Evolutionary conservation across 2,113 vertebrate genomes (phyloP).

Genomic region (Pluvianellus socialis): DNA sequence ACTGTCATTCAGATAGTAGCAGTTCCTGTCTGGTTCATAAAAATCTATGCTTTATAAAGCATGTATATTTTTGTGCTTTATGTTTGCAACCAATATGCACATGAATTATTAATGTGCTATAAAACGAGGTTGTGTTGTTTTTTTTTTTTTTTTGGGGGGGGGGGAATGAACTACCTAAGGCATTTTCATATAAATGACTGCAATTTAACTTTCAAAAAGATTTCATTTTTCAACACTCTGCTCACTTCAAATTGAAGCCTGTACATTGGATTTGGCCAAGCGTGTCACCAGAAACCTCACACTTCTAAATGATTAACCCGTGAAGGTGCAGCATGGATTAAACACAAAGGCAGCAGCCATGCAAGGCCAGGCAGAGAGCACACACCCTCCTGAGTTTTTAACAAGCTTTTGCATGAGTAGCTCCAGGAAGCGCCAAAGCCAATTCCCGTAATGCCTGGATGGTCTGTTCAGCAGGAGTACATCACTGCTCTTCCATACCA

Average conservation of each 20-base stretch:
- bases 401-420: background rate
- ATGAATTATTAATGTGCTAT: conserved; percentile 61
- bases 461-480: background rate
- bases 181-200: conserved; percentile 61
- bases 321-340: background rate
- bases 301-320: conserved; percentile 39
- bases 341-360: background rate
- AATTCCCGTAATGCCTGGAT: background rate
- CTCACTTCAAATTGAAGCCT: conserved; percentile 25
- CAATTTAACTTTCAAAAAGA: conserved; percentile 49
- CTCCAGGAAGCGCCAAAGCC: background rate
- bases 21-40: conserved; percentile 37
- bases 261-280: background rate
- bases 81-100: conserved; percentile 8
- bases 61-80: conserved; percentile 6
- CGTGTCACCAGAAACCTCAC: background rate
- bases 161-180: background rate
- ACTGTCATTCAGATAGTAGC: background rate
- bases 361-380: background rate
- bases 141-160: background rate
- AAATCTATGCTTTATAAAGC: conserved; percentile 13
- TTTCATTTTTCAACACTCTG: conserved; percentile 23
- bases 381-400: background rate
- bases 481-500: background rate
- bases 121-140: background rate